phyloP scores from a whole-genome alignment of 2,888 invertebrate genomes.

The Protophormia terraenovae region DNA sequence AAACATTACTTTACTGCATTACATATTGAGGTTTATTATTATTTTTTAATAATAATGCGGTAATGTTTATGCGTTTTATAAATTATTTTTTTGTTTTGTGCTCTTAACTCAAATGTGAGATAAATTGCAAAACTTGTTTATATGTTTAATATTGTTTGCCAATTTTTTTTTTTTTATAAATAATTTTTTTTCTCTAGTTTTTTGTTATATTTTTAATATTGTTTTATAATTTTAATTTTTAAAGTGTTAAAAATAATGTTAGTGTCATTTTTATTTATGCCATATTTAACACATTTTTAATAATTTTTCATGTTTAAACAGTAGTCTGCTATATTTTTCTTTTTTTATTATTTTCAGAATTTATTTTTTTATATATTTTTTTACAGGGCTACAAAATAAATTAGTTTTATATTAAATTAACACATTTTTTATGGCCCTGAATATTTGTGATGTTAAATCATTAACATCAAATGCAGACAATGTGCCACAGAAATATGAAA shows the following conservation, averaged over 20 bases:
- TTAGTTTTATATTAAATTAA: constrained; percentile 65
- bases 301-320: constrained; percentile 47
- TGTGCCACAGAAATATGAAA: neutral
- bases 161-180: constrained; percentile 2
- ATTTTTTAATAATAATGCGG: constrained; percentile 30
- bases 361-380: neutral
- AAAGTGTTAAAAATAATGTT: constrained; percentile 66
- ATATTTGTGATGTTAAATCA: constrained; percentile 29
- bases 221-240: constrained; percentile 53
- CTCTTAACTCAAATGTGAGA: too few species aligned
- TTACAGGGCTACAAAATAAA: constrained; percentile 50
- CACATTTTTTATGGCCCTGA: constrained; percentile 45
- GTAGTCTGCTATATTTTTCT: neutral
- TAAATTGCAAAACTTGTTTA: constrained; percentile 44
- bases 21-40: constrained; percentile 4
- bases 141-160: constrained; percentile 33
- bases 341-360: constrained; percentile 8
- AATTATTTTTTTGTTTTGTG: neutral
- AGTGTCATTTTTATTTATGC: constrained; percentile 64
- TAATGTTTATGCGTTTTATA: constrained; percentile 30
- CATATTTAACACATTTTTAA: constrained; percentile 59
- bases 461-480: constrained; percentile 46
- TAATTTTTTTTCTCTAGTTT: neutral
- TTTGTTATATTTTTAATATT: constrained; percentile 6
- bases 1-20: neutral